Evolutionary conservation across 1,140 invertebrate species (phyloP).

Genomic region (Coptotermes formosanus): DNA sequence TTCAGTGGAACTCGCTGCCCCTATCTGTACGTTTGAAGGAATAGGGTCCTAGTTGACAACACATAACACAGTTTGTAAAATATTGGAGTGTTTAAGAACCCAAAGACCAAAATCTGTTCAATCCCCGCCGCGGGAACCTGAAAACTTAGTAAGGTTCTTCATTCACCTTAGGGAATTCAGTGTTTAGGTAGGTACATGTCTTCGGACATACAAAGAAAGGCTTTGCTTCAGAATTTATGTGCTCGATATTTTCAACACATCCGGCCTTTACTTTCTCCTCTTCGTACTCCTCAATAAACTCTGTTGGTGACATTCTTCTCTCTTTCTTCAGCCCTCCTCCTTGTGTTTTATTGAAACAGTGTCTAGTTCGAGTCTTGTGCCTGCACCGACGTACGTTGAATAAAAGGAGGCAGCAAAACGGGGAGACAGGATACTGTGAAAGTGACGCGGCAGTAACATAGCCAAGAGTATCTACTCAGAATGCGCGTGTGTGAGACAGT

Average conservation of each 20-base stretch:
- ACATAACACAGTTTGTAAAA: no score
- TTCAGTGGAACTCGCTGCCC: no score
- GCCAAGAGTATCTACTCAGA: no score
- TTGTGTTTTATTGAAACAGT: neutral
- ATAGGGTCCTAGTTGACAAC: no score
- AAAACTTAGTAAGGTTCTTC: neutral
- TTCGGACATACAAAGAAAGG: neutral
- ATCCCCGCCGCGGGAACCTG: no score
- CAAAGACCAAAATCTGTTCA: no score
- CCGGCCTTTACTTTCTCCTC: neutral
- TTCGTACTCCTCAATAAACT: no score
- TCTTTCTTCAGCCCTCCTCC: neutral
- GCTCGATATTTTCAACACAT: neutral
- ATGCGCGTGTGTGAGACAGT: no score
- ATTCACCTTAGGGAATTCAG: neutral
- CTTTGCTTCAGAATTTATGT: neutral
- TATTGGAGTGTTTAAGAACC: no score
- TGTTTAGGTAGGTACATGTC: neutral
- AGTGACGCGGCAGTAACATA: no score
- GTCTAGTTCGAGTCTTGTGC: neutral
- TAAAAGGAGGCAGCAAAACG: neutral
- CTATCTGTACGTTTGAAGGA: no score
- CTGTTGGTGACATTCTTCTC: neutral
- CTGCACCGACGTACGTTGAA: neutral
- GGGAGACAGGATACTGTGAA: no score